Conservation (phyloP, 2,797 vertebrate species). For the Channa striata region DNA sequence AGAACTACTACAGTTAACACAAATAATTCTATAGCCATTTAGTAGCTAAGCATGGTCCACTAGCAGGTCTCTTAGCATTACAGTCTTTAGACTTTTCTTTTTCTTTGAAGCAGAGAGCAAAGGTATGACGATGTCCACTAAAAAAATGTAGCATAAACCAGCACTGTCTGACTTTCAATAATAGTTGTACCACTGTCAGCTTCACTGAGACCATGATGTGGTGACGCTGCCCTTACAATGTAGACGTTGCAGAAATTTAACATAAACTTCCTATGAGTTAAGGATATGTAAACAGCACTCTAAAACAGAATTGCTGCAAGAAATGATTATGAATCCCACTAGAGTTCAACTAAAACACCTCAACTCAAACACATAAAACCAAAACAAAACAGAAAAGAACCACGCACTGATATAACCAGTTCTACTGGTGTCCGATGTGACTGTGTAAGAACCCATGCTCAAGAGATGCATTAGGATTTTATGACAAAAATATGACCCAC, state of each 20-base stretch:
- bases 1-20: background rate
- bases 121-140: no score
- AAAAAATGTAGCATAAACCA: no score
- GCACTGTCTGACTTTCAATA: background rate
- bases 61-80: background rate
- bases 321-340: background rate
- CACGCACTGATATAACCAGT: background rate
- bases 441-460: background rate
- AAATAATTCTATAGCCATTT: no score
- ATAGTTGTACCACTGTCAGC: conserved; percentile 20
- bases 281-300: background rate
- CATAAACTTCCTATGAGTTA: background rate
- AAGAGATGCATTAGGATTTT: background rate
- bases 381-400: no score
- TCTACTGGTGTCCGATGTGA: background rate
- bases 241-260: background rate
- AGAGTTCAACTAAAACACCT: conserved; percentile 8
- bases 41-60: background rate
- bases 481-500: background rate
- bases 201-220: conserved; percentile 17
- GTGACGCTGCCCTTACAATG: background rate
- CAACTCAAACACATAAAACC: no score
- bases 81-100: background rate
- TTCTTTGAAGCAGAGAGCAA: conserved; percentile 14
- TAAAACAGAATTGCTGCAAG: no score